Conservation (phyloP, 1,140 invertebrate genomes). For the Chymomyza costata region DNA sequence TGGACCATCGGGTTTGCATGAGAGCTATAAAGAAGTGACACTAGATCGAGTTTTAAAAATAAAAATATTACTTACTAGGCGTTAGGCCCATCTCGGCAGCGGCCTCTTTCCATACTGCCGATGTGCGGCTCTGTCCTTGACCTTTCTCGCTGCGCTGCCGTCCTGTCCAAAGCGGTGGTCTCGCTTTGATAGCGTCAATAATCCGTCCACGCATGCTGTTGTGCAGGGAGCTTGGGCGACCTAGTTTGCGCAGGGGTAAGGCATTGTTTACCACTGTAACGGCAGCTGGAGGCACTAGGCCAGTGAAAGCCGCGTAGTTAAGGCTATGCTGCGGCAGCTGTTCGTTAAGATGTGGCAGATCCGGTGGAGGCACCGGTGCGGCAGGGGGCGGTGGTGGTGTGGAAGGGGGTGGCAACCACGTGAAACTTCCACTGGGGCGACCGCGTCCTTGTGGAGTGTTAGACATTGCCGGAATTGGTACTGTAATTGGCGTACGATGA, state of each 20-base stretch:
- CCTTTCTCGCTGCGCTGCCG: conserved; percentile 61
- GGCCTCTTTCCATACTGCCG: conserved; percentile 68
- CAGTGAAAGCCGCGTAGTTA: conserved; percentile 60
- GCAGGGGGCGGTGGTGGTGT: conserved; percentile 5
- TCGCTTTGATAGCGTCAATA: conserved; percentile 68
- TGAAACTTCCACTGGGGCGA: conserved; percentile 67
- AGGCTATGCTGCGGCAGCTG: conserved; percentile 36
- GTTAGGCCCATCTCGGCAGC: conserved; percentile 64
- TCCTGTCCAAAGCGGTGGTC: conserved; percentile 62
- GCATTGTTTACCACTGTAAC: conserved; percentile 50
- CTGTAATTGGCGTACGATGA: background rate
- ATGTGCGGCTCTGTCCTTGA: conserved; percentile 66
- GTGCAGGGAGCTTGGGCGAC: conserved; percentile 65
- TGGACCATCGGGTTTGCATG: conserved; percentile 69
- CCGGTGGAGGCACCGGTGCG: conserved; percentile 8
- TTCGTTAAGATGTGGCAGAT: conserved; percentile 36
- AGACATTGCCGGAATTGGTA: conserved; percentile 24
- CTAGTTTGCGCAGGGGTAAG: conserved; percentile 59
- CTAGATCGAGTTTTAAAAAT: background rate
- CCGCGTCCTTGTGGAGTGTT: conserved; percentile 55
- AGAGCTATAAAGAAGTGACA: conserved; percentile 33
- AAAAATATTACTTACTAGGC: conserved; percentile 46
- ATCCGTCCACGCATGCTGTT: conserved; percentile 71
- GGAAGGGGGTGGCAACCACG: conserved; percentile 44
- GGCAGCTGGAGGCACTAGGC: conserved; percentile 63